phyloP scores from a whole-genome alignment of 2,113 vertebrate genomes.

The Albula glossodonta region DNA sequence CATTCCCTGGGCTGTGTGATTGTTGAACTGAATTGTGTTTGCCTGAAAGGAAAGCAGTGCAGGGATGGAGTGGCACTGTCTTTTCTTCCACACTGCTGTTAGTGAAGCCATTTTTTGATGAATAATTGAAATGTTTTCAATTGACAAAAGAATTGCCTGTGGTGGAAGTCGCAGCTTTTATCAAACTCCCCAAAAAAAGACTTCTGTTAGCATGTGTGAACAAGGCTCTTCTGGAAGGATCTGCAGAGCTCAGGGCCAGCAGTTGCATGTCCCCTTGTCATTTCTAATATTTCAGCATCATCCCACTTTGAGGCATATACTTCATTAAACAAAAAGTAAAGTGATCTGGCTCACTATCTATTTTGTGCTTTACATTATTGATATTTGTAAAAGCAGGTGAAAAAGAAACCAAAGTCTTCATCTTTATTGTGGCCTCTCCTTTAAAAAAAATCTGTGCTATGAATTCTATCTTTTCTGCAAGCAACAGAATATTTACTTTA shows the following conservation, averaged over 20 bases:
- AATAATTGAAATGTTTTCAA: slow-evolving; percentile 9
- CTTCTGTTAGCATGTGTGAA: not conserved
- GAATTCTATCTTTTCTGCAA: too few species aligned
- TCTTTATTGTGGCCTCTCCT: too few species aligned
- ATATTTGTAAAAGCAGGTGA: too few species aligned
- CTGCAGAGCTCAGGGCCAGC: not conserved
- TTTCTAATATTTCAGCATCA: not conserved
- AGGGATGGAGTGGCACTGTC: not conserved
- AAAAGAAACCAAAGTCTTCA: too few species aligned
- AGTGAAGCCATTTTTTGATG: not conserved
- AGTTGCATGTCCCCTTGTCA: not conserved
- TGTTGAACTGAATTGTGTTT: slow-evolving; percentile 1
- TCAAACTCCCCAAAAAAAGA: not conserved
- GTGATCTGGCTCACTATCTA: too few species aligned
- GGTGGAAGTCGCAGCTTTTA: not conserved
- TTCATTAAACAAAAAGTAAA: too few species aligned
- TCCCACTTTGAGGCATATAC: not conserved
- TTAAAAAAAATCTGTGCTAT: too few species aligned
- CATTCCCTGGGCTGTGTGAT: not conserved
- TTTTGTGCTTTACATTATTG: too few species aligned
- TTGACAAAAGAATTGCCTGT: not conserved
- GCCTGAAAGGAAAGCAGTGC: not conserved
- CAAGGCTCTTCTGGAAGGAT: not conserved
- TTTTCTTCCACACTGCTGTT: not conserved
- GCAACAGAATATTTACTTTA: too few species aligned